phyloP scores from a whole-genome alignment of 2,888 invertebrate species.

The Rhagophthalmus giganteus region DNA sequence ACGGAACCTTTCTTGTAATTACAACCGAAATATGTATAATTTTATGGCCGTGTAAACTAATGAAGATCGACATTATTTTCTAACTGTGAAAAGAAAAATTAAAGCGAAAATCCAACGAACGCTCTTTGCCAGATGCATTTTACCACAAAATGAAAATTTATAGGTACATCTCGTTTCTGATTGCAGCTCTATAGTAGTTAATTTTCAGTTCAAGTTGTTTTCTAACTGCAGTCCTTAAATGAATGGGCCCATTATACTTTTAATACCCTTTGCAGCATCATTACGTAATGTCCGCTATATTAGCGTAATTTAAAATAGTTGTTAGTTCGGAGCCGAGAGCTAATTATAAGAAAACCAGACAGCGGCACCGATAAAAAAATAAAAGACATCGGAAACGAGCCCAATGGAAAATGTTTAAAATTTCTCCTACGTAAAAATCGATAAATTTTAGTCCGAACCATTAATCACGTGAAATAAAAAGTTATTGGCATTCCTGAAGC shows the following conservation, averaged over 20 bases:
- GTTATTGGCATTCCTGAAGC: slow-evolving; percentile 25
- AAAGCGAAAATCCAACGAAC: no score
- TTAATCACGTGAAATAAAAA: slow-evolving; percentile 25
- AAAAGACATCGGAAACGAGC: no score
- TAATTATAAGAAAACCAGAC: not conserved
- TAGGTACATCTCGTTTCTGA: not conserved
- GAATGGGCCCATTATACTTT: slow-evolving; percentile 21
- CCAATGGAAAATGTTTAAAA: slow-evolving; percentile 2
- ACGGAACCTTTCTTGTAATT: no score
- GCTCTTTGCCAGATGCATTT: no score
- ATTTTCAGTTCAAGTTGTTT: not conserved
- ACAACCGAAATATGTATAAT: no score
- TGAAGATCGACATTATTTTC: no score
- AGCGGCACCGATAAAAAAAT: no score
- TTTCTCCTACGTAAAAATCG: slow-evolving; percentile 13
- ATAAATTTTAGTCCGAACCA: slow-evolving; percentile 25
- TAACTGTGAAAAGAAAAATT: no score
- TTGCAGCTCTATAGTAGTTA: not conserved
- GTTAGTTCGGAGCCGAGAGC: not conserved
- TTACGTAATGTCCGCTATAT: slow-evolving; percentile 18
- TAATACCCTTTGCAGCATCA: slow-evolving; percentile 19
- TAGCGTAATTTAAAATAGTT: slow-evolving; percentile 21
- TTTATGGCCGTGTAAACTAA: no score
- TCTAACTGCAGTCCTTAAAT: slow-evolving; percentile 11
- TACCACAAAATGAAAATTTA: not conserved